A percentile compares a stretch with the other conserved stretches of the same genome.
phyloP scores from a whole-genome alignment of 2,888 invertebrate genomes.

The Drosophila recens region DNA sequence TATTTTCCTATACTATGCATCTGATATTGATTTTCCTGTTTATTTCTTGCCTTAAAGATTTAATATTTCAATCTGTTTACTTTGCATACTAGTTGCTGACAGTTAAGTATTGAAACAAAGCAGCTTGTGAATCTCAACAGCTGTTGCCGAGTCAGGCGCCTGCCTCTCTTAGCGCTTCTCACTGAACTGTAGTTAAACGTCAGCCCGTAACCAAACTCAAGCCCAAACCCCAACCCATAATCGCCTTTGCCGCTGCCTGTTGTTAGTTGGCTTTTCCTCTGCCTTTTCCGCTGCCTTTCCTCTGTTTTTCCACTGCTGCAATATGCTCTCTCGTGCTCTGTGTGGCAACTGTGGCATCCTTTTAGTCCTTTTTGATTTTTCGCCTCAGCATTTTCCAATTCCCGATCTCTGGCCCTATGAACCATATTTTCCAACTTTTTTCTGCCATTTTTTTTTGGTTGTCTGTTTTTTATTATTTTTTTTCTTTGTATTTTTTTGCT shows the following conservation, averaged over 20 bases:
- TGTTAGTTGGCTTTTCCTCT: conserved; percentile 12
- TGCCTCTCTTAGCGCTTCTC: conserved; percentile 19
- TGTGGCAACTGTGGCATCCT: conserved; percentile 27
- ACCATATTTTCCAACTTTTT: conserved; percentile 36
- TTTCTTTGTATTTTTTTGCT: conserved; percentile 4
- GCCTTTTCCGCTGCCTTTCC: not conserved
- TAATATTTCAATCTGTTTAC: not conserved
- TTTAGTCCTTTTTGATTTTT: conserved; percentile 44
- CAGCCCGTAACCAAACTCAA: not conserved
- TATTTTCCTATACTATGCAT: too few species aligned
- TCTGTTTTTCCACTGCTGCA: not conserved
- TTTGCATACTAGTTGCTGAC: conserved; percentile 20
- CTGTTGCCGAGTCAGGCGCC: conserved; percentile 20
- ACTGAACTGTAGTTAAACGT: conserved; percentile 1
- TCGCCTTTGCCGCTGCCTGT: conserved; percentile 48
- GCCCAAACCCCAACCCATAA: conserved; percentile 37
- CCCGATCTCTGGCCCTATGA: conserved; percentile 57
- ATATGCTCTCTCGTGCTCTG: conserved; percentile 8
- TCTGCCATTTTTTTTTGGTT: conserved; percentile 19
- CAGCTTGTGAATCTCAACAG: conserved; percentile 33
- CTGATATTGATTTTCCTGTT: too few species aligned
- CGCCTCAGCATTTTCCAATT: conserved; percentile 40
- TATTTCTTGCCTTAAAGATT: too few species aligned
- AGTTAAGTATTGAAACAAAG: conserved; percentile 16
- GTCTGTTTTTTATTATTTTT: conserved; percentile 10